Evolutionary conservation across 2,888 invertebrate genomes (phyloP).

Genomic region (Euspilapteryx auroguttella): DNA sequence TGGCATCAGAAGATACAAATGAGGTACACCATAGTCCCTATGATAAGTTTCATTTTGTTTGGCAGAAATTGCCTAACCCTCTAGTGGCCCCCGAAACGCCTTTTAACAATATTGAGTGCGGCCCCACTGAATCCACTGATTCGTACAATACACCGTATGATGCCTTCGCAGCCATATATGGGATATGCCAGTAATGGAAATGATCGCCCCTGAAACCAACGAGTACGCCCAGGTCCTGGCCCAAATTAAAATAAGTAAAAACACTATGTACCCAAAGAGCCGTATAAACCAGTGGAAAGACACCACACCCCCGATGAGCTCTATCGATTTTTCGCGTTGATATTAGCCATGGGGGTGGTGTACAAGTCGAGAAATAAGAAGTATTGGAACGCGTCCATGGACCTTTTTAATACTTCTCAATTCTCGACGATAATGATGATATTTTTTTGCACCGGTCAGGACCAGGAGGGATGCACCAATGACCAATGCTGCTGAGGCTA

Average conservation of each 20-base stretch:
- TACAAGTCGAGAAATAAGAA: not conserved
- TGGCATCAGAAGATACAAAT: no score
- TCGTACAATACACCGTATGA: constrained; percentile 5
- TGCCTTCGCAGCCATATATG: constrained; percentile 5
- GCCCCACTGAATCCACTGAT: constrained; percentile 6
- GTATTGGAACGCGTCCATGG: not conserved
- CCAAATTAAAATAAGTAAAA: not conserved
- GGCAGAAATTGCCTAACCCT: constrained; percentile 3
- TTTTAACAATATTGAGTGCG: constrained; percentile 4
- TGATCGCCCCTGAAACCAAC: constrained; percentile 1
- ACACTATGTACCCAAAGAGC: not conserved
- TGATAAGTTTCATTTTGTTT: constrained; percentile 5
- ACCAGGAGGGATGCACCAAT: constrained; percentile 1
- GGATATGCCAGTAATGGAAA: not conserved
- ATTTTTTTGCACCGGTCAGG: constrained; percentile 1
- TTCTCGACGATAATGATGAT: constrained; percentile 1
- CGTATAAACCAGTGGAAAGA: not conserved
- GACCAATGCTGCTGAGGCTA: not conserved
- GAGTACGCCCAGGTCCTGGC: not conserved
- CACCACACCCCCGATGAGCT: constrained; percentile 1
- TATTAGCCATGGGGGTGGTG: constrained; percentile 2
- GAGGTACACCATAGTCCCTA: no score
- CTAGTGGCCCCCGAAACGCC: constrained; percentile 3
- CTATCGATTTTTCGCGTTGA: constrained; percentile 1
- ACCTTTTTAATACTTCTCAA: not conserved